Evolutionary conservation across 2,113 vertebrate genomes (phyloP), one percentile per base, ranked within the genome.

Genomic region (Rhadina sibilatrix): DNA sequence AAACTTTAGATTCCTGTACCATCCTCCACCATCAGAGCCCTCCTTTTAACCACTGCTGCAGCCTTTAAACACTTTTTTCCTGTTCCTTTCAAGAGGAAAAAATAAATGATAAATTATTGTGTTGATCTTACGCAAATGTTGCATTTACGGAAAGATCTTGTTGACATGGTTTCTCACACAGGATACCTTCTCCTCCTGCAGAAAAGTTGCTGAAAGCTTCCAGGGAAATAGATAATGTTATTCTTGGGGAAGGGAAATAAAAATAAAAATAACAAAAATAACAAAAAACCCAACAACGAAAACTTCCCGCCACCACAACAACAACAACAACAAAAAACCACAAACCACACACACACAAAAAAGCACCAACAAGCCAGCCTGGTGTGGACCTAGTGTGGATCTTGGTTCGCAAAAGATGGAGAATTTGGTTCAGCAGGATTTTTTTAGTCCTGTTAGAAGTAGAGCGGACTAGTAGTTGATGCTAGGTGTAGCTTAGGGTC

Each of bases 1-100:
- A 89, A 92, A 68, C 64, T 69, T 92, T 46, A 9, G 9, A 8
- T 68, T 74, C 47, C 15, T 61, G 42, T 28, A 50, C 72, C 63
- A n/a, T 81, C 65, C 65, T 90, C 61, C 76, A 50, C 54, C 47
- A 83, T 17, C 3, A 0, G 54, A 64, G 47, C 71, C 37, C 56
- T 87, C 33, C 65, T 89, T 94, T 95, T 52, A 92, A 84, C 37
- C 56, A 84, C 76, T 42, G 70, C 66, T 0, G 0, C 1, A 3
- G 91, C 80, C 53, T 96, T 68, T 90, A 94, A 97, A 90, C 85
- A 78, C 47, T 93, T 83, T 37, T 92, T 94, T 96, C 93, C 94
- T 95, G 90, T 93, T 96, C 30, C 64, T 89, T 57, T 75, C 10
- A 20, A 86, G 92, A 94, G 92, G 90, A 90, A 95, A 94, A 96